These are phyloP conservation scores for Diplosoma virens DNA, from an alignment of 23 tunicate species.

Conservation along the genomic window DNA sequence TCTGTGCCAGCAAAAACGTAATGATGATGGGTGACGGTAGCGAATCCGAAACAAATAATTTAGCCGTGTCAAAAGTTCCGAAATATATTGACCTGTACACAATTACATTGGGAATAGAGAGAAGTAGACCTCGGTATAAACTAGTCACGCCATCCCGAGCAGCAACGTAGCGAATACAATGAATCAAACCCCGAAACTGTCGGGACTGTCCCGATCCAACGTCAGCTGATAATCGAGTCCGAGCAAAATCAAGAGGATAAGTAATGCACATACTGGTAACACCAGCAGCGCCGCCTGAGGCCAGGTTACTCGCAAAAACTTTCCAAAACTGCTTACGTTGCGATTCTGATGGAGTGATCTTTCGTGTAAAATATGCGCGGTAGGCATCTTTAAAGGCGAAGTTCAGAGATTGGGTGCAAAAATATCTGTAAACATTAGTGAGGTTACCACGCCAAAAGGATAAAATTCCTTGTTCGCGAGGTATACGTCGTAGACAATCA, in stretches of 20 bases:
- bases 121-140: constrained; percentile 46
- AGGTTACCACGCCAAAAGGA: constrained; percentile 93
- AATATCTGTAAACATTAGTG: constrained; percentile 81
- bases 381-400: constrained; percentile 93
- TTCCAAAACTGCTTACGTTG: constrained; percentile 31
- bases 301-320: constrained; percentile 50
- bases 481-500: constrained; percentile 70
- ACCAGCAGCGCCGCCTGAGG: constrained; percentile 92
- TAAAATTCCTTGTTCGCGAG: constrained; percentile 67
- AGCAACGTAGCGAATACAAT: constrained; percentile 34
- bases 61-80: constrained; percentile 73
- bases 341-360: not conserved
- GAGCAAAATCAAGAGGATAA: constrained; percentile 94
- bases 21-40: constrained; percentile 9
- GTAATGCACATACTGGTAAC: constrained; percentile 86
- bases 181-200: constrained; percentile 53
- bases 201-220: constrained; percentile 47
- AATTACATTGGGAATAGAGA: constrained; percentile 59
- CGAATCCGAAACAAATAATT: constrained; percentile 11
- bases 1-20: constrained; percentile 52
- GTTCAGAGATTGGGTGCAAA: constrained; percentile 77
- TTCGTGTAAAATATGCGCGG: constrained; percentile 3
- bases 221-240: constrained; percentile 75
- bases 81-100: constrained; percentile 73
- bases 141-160: constrained; percentile 27